Conservation (phyloP, 1,140 invertebrate genomes). For the Aphis craccivora region DNA sequence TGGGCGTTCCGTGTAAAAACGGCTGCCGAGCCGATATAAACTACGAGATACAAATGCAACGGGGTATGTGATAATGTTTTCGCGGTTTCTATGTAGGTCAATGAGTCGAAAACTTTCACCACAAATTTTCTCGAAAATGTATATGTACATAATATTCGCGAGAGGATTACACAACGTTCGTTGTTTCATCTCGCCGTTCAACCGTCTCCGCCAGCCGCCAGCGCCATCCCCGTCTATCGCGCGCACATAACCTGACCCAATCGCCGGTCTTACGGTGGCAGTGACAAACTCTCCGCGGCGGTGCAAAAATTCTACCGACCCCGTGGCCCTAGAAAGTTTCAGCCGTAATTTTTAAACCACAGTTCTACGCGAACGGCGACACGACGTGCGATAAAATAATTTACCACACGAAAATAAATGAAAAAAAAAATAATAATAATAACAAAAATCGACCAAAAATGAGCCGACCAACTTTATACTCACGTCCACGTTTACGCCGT, state of each 20-base stretch:
- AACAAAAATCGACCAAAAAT: neutral
- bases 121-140: neutral
- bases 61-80: neutral
- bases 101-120: slow-evolving; percentile 36
- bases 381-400: neutral
- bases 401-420: neutral
- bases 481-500: slow-evolving; percentile 68
- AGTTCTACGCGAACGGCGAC: neutral
- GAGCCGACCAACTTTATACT: slow-evolving; percentile 50
- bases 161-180: neutral
- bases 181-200: slow-evolving; percentile 34
- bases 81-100: neutral
- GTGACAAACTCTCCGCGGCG: neutral
- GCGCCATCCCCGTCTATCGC: neutral
- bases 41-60: neutral
- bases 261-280: neutral
- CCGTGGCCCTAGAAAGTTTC: slow-evolving; percentile 5
- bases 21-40: neutral
- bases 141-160: neutral
- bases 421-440: neutral
- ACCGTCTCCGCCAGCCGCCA: neutral
- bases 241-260: neutral
- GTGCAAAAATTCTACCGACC: neutral
- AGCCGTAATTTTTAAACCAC: slow-evolving; percentile 28
- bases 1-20: neutral